Conservation (phyloP, 2,113 vertebrate genomes). For the Lathamus discolor region DNA sequence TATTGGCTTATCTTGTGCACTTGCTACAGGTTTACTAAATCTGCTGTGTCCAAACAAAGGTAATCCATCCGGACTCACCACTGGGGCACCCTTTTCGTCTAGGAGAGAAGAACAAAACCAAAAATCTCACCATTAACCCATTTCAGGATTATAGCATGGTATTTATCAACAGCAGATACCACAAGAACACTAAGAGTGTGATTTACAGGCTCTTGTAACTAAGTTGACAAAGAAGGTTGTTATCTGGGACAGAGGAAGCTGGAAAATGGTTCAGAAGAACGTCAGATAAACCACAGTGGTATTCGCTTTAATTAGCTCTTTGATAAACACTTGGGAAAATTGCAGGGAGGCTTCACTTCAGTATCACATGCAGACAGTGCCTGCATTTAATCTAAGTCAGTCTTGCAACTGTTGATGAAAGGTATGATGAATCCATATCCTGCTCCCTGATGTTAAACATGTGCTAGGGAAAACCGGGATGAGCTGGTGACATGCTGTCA, state of each 20-base stretch:
- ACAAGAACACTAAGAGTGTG: background rate
- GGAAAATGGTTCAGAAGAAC: background rate
- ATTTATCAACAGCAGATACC: background rate
- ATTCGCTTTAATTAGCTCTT: background rate
- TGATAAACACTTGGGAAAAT: background rate
- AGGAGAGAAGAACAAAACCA: background rate
- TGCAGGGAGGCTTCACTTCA: background rate
- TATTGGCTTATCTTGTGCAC: constrained; percentile 88
- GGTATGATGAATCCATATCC: background rate
- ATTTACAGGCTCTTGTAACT: background rate
- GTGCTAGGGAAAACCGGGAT: background rate
- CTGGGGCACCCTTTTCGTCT: constrained; percentile 91
- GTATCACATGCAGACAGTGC: background rate
- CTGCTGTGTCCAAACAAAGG: constrained; percentile 93
- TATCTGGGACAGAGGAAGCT: background rate
- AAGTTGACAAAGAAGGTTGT: background rate
- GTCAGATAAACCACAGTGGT: background rate
- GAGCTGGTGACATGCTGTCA: background rate
- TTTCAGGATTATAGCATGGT: background rate
- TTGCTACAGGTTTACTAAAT: constrained; percentile 88
- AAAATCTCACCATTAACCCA: background rate
- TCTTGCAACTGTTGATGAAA: background rate
- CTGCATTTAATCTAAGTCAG: background rate
- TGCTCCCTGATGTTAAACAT: background rate
- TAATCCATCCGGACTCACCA: constrained; percentile 91